These are phyloP conservation scores for Caenorhabditis panamensis DNA, from an alignment of 2,888 invertebrate species.

Conservation along the genomic window DNA sequence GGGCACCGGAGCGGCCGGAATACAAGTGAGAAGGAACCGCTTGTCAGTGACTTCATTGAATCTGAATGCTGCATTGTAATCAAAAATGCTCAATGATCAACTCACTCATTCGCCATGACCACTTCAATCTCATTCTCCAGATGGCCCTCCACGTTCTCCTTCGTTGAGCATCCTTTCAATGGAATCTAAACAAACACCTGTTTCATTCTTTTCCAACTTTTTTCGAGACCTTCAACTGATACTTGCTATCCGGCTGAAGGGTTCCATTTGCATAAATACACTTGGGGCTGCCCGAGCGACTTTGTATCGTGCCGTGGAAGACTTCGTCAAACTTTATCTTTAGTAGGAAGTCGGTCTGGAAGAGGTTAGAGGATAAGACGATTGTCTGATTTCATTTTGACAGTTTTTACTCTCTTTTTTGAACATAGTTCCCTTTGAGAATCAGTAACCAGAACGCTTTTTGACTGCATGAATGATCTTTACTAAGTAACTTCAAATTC, in stretches of 20 bases:
- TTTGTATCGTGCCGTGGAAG: conserved; percentile 77
- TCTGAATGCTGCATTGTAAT: conserved; percentile 11
- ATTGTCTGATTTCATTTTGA: too few relatives aligned
- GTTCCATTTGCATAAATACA: conserved; percentile 80
- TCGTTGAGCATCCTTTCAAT: conserved; percentile 77
- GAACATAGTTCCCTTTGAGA: too few relatives aligned
- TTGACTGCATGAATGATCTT: too few relatives aligned
- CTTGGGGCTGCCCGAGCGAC: conserved; percentile 78
- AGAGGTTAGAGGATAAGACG: too few relatives aligned
- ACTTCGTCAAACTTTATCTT: conserved; percentile 77
- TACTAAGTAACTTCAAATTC: too few relatives aligned
- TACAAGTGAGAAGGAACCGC: conserved; percentile 76
- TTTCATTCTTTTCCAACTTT: not conserved
- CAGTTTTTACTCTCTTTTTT: too few relatives aligned
- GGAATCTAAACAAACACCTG: conserved; percentile 73
- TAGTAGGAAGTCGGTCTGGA: conserved; percentile 79
- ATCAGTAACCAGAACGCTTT: too few relatives aligned
- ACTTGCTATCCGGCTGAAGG: conserved; percentile 73
- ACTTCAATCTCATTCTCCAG: conserved; percentile 80
- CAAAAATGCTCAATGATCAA: not conserved
- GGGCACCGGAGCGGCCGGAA: conserved; percentile 71
- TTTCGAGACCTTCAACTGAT: conserved; percentile 75
- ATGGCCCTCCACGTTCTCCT: conserved; percentile 77
- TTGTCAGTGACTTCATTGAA: conserved; percentile 72
- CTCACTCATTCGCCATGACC: conserved; percentile 58